Conservation (phyloP, 2,888 invertebrate genomes). For the Sthenelais limicola region DNA sequence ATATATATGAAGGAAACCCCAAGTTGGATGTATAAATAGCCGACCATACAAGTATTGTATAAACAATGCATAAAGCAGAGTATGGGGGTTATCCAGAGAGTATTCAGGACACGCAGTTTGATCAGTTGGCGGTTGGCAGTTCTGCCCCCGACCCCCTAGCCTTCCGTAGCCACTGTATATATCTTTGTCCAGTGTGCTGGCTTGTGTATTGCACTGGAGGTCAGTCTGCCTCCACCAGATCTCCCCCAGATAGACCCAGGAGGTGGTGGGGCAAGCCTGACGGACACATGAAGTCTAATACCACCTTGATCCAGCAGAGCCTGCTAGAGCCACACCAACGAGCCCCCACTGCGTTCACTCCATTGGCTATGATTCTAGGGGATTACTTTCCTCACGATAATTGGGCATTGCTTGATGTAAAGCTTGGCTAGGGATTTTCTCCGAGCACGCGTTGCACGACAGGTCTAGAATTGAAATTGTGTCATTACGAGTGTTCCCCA, state of each 20-base stretch:
- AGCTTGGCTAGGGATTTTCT: constrained; percentile 34
- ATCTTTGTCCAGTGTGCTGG: too few relatives aligned
- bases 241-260: constrained; percentile 29
- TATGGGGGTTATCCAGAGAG: too few relatives aligned
- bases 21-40: too few relatives aligned
- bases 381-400: constrained; percentile 37
- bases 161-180: too few relatives aligned
- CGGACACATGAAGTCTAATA: constrained; percentile 32
- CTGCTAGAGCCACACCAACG: background rate
- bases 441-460: constrained; percentile 5
- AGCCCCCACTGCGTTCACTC: constrained; percentile 27
- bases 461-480: constrained; percentile 38
- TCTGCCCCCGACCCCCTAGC: too few relatives aligned
- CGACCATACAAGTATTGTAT: too few relatives aligned
- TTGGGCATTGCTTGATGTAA: constrained; percentile 40
- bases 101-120: too few relatives aligned
- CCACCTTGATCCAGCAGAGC: background rate
- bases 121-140: too few relatives aligned
- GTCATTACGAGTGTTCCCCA: constrained; percentile 28
- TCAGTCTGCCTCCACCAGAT: constrained; percentile 24
- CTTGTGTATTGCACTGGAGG: too few relatives aligned
- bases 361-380: constrained; percentile 33
- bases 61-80: too few relatives aligned
- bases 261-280: constrained; percentile 20
- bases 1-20: too few relatives aligned